These are phyloP conservation scores for Macrosoma leucophasiata DNA, from an alignment of 2,888 invertebrate genomes.

Conservation along the genomic window DNA sequence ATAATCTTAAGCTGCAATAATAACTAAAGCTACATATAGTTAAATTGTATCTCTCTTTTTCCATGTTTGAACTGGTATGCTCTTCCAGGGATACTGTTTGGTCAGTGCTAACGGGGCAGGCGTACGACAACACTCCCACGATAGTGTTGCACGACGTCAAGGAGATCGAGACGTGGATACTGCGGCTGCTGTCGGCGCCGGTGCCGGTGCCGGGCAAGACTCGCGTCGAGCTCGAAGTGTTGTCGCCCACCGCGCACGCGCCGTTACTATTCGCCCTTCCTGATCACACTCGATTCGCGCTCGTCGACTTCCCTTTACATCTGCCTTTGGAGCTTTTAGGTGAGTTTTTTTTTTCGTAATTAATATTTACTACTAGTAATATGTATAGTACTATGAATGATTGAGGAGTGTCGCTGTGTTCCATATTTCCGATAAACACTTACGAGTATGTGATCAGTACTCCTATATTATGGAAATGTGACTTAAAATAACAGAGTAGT, in stretches of 20 bases:
- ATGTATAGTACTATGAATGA: too few relatives aligned
- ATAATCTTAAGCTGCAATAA: too few relatives aligned
- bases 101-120: conserved; percentile 93
- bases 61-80: too few relatives aligned
- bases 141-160: conserved; percentile 96
- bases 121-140: conserved; percentile 86
- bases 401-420: too few relatives aligned
- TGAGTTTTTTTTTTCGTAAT: too few relatives aligned
- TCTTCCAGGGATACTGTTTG: conserved; percentile 93
- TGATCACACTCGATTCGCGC: conserved; percentile 96
- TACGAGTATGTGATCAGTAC: too few relatives aligned
- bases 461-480: too few relatives aligned
- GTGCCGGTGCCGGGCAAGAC: conserved; percentile 99
- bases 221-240: conserved; percentile 80
- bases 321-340: conserved; percentile 96
- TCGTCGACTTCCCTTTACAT: conserved; percentile 99
- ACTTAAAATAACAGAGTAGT: too few relatives aligned
- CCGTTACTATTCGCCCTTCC: conserved; percentile 95
- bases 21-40: too few relatives aligned
- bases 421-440: too few relatives aligned
- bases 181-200: conserved; percentile 95
- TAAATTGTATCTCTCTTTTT: too few relatives aligned
- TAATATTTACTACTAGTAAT: too few relatives aligned
- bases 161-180: conserved; percentile 99
- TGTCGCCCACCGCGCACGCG: conserved; percentile 87